phyloP scores from a whole-genome alignment of 1,140 invertebrate genomes.

The Agrypnia vestita region DNA sequence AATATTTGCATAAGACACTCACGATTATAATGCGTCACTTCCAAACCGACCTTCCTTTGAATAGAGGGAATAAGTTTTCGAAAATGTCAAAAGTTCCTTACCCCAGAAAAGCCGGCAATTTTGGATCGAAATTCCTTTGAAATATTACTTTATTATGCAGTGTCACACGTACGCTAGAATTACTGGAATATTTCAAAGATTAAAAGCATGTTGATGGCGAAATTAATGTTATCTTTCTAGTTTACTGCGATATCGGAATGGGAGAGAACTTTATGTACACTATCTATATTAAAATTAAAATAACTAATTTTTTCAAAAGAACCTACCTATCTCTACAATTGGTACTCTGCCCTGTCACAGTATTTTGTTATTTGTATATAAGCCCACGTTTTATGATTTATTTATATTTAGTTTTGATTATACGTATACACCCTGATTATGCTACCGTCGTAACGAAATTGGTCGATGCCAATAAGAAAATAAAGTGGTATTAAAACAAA shows the following conservation, averaged over 20 bases:
- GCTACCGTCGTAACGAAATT: too few relatives aligned
- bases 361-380: too few relatives aligned
- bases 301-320: too few relatives aligned
- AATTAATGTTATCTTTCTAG: slow-evolving; percentile 10
- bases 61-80: slow-evolving; percentile 30
- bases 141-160: slow-evolving; percentile 32
- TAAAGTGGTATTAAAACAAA: too few relatives aligned
- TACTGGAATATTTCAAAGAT: slow-evolving; percentile 3
- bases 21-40: slow-evolving; percentile 40
- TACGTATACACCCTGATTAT: too few relatives aligned
- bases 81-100: slow-evolving; percentile 23
- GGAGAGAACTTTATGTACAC: too few relatives aligned
- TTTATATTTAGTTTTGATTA: too few relatives aligned
- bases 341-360: too few relatives aligned
- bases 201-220: slow-evolving; percentile 20
- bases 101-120: slow-evolving; percentile 11
- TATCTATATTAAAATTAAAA: too few relatives aligned
- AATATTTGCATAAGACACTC: slow-evolving; percentile 41
- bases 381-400: too few relatives aligned
- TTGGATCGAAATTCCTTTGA: slow-evolving; percentile 19
- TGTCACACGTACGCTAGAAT: slow-evolving; percentile 16
- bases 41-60: slow-evolving; percentile 2
- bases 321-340: too few relatives aligned
- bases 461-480: too few relatives aligned
- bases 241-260: neutral